Evolutionary conservation across 2,888 invertebrate species (phyloP).

Genomic region (Latheticus oryzae): DNA sequence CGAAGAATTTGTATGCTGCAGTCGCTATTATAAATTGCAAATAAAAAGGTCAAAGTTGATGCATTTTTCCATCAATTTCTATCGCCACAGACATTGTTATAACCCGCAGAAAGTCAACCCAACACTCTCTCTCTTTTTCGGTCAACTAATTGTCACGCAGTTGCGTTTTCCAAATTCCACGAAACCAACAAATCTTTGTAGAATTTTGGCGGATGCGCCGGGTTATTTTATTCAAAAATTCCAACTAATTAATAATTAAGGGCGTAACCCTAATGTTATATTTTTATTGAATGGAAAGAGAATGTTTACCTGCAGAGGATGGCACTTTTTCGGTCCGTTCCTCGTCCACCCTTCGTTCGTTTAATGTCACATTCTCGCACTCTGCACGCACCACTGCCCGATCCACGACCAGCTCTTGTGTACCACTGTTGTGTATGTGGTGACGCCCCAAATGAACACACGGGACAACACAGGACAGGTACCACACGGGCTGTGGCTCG

Average conservation of each 20-base stretch:
- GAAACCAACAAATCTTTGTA: constrained; percentile 5
- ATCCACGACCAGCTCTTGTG: constrained; percentile 41
- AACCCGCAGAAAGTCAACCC: constrained; percentile 14
- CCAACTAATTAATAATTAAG: too few relatives aligned
- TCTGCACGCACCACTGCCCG: constrained; percentile 45
- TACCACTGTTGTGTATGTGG: constrained; percentile 45
- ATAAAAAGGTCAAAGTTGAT: constrained; percentile 37
- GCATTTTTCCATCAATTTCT: too few relatives aligned
- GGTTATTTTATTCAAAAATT: too few relatives aligned
- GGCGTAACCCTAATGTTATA: constrained; percentile 2
- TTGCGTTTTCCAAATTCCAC: constrained; percentile 16
- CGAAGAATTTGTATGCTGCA: too few relatives aligned
- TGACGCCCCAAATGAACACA: constrained; percentile 51
- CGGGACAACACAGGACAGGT: constrained; percentile 47
- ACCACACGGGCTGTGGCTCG: constrained; percentile 51
- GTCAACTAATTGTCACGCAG: constrained; percentile 11
- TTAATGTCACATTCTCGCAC: constrained; percentile 35
- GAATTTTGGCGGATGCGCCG: too few relatives aligned
- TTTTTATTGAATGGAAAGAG: neutral
- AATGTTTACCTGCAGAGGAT: constrained; percentile 32
- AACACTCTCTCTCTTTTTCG: constrained; percentile 9
- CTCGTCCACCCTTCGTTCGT: constrained; percentile 36
- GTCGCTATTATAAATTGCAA: constrained; percentile 45
- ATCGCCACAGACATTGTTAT: too few relatives aligned
- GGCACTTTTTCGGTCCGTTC: constrained; percentile 34